Conservation (phyloP, 2,797 vertebrate species). For the Pseudopleuronectes americanus region DNA sequence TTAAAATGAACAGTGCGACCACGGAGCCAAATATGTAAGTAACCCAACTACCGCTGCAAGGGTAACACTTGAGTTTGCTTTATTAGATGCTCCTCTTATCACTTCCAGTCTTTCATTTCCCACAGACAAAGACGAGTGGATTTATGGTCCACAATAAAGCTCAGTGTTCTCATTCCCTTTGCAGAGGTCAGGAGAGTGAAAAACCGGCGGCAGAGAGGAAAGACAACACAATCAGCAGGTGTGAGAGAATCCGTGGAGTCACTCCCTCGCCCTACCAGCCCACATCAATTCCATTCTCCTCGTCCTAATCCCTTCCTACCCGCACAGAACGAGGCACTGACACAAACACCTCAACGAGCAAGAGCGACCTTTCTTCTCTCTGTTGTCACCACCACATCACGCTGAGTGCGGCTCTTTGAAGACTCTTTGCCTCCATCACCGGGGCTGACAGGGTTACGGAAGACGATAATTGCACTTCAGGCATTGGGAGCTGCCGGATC, state of each 20-base stretch:
- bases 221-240: constrained; percentile 29
- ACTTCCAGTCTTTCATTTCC: constrained; percentile 20
- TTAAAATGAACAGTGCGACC: constrained; percentile 3
- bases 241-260: constrained; percentile 25
- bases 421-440: constrained; percentile 40
- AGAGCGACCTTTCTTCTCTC: constrained; percentile 50
- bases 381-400: constrained; percentile 53
- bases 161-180: constrained; percentile 3
- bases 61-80: constrained; percentile 28
- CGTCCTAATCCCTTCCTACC: constrained; percentile 40
- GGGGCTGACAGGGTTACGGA: constrained; percentile 45
- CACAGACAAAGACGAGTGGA: constrained; percentile 1
- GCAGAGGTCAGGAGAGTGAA: background rate
- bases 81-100: constrained; percentile 21
- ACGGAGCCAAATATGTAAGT: constrained; percentile 35
- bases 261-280: constrained; percentile 7
- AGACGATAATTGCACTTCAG: background rate
- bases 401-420: constrained; percentile 61
- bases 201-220: background rate
- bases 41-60: constrained; percentile 8
- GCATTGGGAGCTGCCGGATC: background rate
- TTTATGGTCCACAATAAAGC: constrained; percentile 15
- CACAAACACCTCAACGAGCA: constrained; percentile 26
- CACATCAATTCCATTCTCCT: constrained; percentile 27
- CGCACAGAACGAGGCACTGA: constrained; percentile 9